Conservation (phyloP, 2,888 invertebrate genomes). For the Cephus nigrinus region DNA sequence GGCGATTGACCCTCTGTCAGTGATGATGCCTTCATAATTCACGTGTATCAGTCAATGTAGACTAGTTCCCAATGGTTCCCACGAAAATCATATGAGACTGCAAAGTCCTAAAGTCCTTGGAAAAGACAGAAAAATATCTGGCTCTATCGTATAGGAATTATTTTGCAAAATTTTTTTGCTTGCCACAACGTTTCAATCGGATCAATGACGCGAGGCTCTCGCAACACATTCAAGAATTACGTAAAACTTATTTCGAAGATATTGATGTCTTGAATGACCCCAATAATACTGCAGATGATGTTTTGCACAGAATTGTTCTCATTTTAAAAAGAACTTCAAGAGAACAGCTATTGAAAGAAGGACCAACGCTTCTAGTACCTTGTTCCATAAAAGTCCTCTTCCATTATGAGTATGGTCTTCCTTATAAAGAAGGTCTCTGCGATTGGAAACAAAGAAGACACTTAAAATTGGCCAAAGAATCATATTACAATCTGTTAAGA, state of each 20-base stretch:
- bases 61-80: neutral
- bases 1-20: too few relatives aligned
- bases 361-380: slow-evolving; percentile 35
- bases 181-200: neutral
- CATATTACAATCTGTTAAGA: slow-evolving; percentile 45
- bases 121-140: neutral
- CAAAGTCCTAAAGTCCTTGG: neutral
- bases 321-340: slow-evolving; percentile 37
- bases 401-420: slow-evolving; percentile 35
- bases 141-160: neutral
- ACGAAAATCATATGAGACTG: neutral
- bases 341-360: slow-evolving; percentile 34
- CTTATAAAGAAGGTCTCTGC: slow-evolving; percentile 25
- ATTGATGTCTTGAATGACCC: neutral
- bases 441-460: slow-evolving; percentile 43
- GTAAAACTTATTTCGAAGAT: neutral
- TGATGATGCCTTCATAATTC: too few relatives aligned
- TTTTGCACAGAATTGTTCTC: slow-evolving; percentile 30
- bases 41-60: neutral
- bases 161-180: neutral
- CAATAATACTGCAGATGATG: neutral
- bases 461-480: slow-evolving; percentile 38
- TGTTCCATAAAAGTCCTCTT: slow-evolving; percentile 45
- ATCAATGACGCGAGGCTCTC: neutral
- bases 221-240: neutral